Percentiles rank a stretch among this genome's conserved stretches.
These are phyloP conservation scores for Bovichtus variegatus DNA, from an alignment of 2,797 vertebrate species.

Conservation along the genomic window DNA sequence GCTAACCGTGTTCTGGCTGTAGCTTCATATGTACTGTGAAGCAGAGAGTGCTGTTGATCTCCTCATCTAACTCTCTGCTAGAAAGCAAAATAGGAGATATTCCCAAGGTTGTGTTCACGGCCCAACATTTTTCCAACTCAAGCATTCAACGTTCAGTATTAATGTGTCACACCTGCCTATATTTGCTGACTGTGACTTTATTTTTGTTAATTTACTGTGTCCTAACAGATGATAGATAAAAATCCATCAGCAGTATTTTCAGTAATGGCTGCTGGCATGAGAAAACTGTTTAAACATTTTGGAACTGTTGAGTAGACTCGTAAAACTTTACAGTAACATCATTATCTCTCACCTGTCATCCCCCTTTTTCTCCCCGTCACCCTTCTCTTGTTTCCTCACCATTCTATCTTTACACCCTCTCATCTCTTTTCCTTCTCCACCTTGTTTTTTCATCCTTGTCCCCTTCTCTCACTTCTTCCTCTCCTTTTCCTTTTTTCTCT, in stretches of 20 bases:
- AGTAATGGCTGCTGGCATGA: slow-evolving; percentile 33
- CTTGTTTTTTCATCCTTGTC: not conserved
- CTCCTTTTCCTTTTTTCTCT: too few relatives aligned
- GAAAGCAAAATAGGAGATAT: not conserved
- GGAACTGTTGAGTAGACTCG: not conserved
- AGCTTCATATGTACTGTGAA: too few relatives aligned
- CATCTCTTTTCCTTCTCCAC: not conserved
- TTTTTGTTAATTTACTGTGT: slow-evolving; percentile 1
- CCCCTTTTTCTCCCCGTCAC: too few relatives aligned
- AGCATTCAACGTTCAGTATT: not conserved
- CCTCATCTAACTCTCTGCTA: not conserved
- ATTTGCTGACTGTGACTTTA: not conserved
- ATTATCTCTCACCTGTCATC: slow-evolving; percentile 23
- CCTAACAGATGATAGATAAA: slow-evolving; percentile 14
- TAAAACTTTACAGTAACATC: slow-evolving; percentile 26
- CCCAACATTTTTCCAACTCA: too few relatives aligned
- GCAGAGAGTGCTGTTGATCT: too few relatives aligned
- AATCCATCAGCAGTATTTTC: slow-evolving; percentile 15
- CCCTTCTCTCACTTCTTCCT: not conserved
- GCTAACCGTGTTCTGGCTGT: too few relatives aligned
- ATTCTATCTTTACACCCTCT: not conserved
- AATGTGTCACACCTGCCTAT: not conserved
- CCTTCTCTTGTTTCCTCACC: not conserved
- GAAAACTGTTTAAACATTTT: slow-evolving; percentile 2
- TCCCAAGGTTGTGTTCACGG: not conserved